Evolutionary conservation across 2,113 vertebrate species (phyloP).

Genomic region (Ameiurus melas): DNA sequence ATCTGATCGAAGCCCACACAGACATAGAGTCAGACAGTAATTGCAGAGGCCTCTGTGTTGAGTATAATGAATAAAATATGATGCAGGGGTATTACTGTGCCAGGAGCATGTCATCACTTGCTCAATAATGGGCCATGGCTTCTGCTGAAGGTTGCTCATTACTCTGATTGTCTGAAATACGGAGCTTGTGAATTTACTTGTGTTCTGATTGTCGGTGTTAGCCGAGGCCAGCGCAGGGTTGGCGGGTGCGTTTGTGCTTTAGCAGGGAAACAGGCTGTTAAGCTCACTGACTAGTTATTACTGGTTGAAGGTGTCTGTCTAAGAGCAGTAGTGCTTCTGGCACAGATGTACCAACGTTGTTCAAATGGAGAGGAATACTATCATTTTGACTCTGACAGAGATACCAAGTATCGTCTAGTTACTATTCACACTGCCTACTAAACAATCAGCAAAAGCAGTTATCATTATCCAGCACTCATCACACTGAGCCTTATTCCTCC

Average conservation of each 20-base stretch:
- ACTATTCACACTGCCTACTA: neutral
- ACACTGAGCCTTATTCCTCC: neutral
- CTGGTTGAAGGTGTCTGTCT: neutral
- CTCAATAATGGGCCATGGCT: slow-evolving; percentile 58
- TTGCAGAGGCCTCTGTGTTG: slow-evolving; percentile 64
- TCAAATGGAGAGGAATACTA: neutral
- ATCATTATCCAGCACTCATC: neutral
- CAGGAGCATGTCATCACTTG: slow-evolving; percentile 58
- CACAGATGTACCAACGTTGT: neutral
- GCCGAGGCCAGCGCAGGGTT: neutral
- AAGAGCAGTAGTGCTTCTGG: neutral
- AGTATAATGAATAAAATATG: slow-evolving; percentile 74
- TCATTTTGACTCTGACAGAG: neutral
- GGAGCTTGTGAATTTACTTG: slow-evolving; percentile 53
- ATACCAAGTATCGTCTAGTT: neutral
- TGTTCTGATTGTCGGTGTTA: slow-evolving; percentile 39
- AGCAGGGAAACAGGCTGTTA: slow-evolving; percentile 20
- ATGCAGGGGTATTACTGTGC: slow-evolving; percentile 63
- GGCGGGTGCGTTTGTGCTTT: slow-evolving; percentile 25
- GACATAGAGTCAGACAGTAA: slow-evolving; percentile 59
- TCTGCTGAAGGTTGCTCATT: slow-evolving; percentile 59
- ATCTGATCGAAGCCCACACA: slow-evolving; percentile 56
- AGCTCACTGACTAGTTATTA: neutral
- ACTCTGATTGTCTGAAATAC: slow-evolving; percentile 55
- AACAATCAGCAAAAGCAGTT: neutral